Evolutionary conservation across 2,113 vertebrate species (phyloP).

Genomic region (Oreochromis aureus): DNA sequence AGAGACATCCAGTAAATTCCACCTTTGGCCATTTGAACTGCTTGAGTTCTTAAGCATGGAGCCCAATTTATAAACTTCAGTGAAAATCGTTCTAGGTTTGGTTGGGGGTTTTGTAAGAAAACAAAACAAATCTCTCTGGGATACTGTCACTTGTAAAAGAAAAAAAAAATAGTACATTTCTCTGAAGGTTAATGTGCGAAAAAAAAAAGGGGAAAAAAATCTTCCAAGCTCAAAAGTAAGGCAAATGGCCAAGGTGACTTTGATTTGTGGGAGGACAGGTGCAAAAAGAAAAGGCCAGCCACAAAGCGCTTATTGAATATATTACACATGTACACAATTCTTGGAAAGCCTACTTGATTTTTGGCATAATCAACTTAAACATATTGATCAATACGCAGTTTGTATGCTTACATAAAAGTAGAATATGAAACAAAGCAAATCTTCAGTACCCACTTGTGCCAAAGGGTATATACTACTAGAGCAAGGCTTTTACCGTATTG

Average conservation of each 20-base stretch:
- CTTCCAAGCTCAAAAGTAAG: conserved; percentile 57
- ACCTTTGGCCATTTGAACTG: background rate
- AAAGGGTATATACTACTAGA: conserved; percentile 57
- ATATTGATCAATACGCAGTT: conserved; percentile 62
- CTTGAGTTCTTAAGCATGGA: background rate
- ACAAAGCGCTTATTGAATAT: conserved; percentile 67
- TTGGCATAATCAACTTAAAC: conserved; percentile 72
- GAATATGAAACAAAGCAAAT: conserved; percentile 67
- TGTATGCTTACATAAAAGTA: conserved; percentile 61
- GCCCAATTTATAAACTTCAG: background rate
- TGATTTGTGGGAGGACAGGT: conserved; percentile 38
- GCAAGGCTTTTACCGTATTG: conserved; percentile 54
- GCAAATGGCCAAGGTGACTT: conserved; percentile 50
- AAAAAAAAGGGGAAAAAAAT: background rate
- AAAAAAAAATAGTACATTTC: background rate
- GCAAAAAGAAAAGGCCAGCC: conserved; percentile 53
- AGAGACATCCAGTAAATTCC: background rate
- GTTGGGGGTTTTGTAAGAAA: background rate
- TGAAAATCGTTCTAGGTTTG: background rate
- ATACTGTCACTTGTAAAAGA: background rate
- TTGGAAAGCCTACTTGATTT: conserved; percentile 67
- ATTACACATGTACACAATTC: conserved; percentile 66
- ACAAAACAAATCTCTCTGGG: background rate
- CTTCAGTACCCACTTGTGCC: conserved; percentile 55
- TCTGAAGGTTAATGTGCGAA: conserved; percentile 32